Evolutionary conservation across 2,113 vertebrate species (phyloP).

Genomic region (Fregata magnificens): DNA sequence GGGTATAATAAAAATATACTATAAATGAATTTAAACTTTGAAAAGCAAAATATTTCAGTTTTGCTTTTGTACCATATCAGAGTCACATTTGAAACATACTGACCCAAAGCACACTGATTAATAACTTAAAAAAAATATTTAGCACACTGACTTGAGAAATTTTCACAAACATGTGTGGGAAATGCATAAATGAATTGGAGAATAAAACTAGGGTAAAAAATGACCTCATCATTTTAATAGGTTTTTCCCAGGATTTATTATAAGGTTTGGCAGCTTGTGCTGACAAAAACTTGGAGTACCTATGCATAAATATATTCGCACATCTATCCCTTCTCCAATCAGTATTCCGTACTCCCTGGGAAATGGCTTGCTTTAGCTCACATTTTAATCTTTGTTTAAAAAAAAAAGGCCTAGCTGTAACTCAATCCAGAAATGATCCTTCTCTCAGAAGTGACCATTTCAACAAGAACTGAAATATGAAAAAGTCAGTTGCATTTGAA

Average conservation of each 20-base stretch:
- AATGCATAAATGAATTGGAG: neutral
- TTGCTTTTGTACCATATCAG: neutral
- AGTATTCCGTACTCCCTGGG: neutral
- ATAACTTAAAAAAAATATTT: neutral
- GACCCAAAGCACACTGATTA: neutral
- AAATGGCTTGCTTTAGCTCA: neutral
- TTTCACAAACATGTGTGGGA: neutral
- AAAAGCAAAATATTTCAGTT: neutral
- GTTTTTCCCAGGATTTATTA: neutral
- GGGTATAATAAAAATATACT: no score
- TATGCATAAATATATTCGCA: neutral
- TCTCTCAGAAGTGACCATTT: neutral
- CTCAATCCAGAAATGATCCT: neutral
- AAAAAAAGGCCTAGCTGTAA: neutral
- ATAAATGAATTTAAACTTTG: no score
- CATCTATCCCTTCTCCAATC: neutral
- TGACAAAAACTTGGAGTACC: neutral
- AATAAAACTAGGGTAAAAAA: neutral
- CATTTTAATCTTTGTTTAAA: neutral
- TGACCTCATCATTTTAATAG: neutral
- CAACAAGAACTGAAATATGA: neutral
- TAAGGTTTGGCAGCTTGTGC: neutral
- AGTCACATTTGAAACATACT: neutral
- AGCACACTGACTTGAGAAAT: neutral
- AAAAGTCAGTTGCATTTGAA: neutral